phyloP scores from a whole-genome alignment of 2,797 vertebrate genomes.

The Pseudopleuronectes americanus region DNA sequence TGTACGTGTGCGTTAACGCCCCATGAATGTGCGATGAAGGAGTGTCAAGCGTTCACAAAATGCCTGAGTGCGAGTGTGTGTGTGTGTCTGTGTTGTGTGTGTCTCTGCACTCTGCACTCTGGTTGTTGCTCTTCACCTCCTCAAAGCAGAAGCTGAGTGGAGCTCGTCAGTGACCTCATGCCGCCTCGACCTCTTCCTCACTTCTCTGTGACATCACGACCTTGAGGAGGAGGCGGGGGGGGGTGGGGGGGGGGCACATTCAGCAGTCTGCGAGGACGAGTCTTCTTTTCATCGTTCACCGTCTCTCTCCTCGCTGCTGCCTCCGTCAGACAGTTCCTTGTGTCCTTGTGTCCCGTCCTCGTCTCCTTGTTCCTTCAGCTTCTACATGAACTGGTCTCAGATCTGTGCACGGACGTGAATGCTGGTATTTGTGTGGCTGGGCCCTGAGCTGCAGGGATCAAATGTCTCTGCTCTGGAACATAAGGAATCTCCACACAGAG shows the following conservation, averaged over 20 bases:
- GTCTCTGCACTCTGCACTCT: slow-evolving; percentile 26
- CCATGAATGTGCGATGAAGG: slow-evolving; percentile 25
- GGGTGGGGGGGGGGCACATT: too few species aligned
- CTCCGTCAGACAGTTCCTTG: too few species aligned
- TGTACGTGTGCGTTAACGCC: slow-evolving; percentile 35
- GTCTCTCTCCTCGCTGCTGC: too few species aligned
- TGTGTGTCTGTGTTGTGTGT: neutral
- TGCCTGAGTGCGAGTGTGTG: slow-evolving; percentile 2
- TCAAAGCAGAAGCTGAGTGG: slow-evolving; percentile 17
- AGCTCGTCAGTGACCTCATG: slow-evolving; percentile 66
- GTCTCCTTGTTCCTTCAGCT: too few species aligned
- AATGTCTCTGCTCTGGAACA: slow-evolving; percentile 14
- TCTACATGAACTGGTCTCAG: too few species aligned
- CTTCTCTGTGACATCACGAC: slow-evolving; percentile 21
- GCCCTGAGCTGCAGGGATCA: too few species aligned
- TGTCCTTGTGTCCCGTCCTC: too few species aligned
- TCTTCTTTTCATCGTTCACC: too few species aligned
- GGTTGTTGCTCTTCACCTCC: slow-evolving; percentile 17
- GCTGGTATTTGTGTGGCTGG: too few species aligned
- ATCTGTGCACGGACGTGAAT: too few species aligned
- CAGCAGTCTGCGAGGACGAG: too few species aligned
- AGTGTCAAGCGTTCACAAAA: neutral
- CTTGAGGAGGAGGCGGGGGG: slow-evolving; percentile 11
- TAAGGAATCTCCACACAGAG: slow-evolving; percentile 35
- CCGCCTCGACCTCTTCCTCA: slow-evolving; percentile 21